Conservation (phyloP, 2,888 invertebrate species). For the Diadegma fenestrale region DNA sequence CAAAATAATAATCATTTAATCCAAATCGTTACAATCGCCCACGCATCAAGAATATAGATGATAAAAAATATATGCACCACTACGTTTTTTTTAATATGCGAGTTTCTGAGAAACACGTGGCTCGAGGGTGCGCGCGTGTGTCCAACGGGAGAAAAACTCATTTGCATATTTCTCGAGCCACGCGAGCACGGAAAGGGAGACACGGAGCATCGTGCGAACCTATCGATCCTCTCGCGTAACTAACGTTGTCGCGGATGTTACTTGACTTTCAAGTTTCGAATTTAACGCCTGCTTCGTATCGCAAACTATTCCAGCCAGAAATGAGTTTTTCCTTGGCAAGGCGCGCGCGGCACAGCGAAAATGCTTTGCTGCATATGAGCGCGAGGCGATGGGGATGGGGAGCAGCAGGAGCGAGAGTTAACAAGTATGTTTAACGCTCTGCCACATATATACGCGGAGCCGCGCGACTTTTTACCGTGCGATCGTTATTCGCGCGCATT, state of each 20-base stretch:
- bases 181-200: neutral
- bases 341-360: no score
- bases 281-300: neutral
- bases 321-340: neutral
- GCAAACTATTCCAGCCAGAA: neutral
- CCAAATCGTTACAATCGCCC: no score
- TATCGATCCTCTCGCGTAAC: constrained; percentile 64
- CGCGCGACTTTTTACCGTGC: constrained; percentile 40
- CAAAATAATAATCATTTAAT: neutral
- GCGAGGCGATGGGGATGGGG: neutral
- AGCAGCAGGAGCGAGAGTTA: constrained; percentile 5
- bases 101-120: constrained; percentile 22
- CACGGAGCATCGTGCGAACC: constrained; percentile 16
- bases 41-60: no score
- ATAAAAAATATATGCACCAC: neutral
- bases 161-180: constrained; percentile 61
- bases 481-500: constrained; percentile 64
- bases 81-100: neutral
- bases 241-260: constrained; percentile 61
- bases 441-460: neutral
- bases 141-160: constrained; percentile 50
- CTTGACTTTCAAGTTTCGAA: constrained; percentile 63
- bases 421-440: constrained; percentile 54
- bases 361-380: no score
- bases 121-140: constrained; percentile 11